Evolutionary conservation across 2,113 vertebrate genomes (phyloP).

Genomic region (Trichechus manatus): DNA sequence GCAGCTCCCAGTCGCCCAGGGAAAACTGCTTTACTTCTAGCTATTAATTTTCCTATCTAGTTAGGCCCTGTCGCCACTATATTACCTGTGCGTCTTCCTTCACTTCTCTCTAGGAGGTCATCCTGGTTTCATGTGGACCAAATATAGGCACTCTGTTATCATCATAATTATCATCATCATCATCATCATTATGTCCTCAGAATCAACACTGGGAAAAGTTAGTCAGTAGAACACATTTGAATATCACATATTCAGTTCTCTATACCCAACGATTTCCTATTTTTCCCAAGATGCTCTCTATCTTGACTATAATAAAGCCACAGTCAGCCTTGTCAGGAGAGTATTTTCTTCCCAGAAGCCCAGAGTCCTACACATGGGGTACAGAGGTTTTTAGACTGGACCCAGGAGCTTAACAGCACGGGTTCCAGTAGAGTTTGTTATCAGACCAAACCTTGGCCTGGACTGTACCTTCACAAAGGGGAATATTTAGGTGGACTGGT

Average conservation of each 20-base stretch:
- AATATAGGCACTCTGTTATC: background rate
- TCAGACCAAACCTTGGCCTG: background rate
- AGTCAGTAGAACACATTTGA: background rate
- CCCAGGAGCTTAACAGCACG: background rate
- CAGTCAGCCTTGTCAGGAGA: background rate
- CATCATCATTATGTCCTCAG: background rate
- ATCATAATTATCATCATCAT: rapidly evolving
- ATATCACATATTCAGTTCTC: no score
- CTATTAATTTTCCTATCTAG: no score
- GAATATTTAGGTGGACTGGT: background rate
- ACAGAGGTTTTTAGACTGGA: background rate
- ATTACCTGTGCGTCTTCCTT: background rate
- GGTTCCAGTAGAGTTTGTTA: background rate
- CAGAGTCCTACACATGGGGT: no score
- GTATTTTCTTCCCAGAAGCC: background rate
- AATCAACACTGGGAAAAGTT: background rate
- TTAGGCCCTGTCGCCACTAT: background rate
- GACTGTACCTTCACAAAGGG: background rate
- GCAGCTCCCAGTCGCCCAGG: rapidly evolving
- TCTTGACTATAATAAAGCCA: background rate
- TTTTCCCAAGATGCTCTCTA: background rate
- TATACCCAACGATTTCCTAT: background rate
- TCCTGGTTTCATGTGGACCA: rapidly evolving
- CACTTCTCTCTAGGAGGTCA: background rate
- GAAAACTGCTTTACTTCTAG: background rate